Conservation (phyloP, 2,113 vertebrate genomes). For the Hydrochoerus hydrochaeris region DNA sequence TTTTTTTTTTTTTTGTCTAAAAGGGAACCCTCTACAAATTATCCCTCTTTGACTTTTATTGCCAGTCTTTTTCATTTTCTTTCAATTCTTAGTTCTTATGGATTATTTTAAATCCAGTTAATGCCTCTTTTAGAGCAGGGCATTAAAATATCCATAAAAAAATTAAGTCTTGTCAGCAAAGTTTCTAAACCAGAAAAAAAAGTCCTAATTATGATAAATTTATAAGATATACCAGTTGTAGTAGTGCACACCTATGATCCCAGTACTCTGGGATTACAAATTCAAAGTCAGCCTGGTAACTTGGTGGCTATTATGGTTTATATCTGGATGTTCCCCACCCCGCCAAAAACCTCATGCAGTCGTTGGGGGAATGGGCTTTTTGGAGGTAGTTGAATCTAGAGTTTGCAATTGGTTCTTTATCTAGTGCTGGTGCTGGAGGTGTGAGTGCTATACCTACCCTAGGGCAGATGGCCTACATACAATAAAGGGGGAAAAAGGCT, state of each 20-base stretch:
- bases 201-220: not conserved
- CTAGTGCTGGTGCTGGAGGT: no score
- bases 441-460: no score
- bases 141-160: constrained; percentile 11
- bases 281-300: not conserved
- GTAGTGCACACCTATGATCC: not conserved
- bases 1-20: no score
- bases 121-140: not conserved
- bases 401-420: no score
- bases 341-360: no score
- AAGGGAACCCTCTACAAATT: no score
- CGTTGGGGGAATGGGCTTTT: no score
- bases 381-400: no score
- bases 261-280: not conserved
- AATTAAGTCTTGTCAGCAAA: not conserved
- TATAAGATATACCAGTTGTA: not conserved
- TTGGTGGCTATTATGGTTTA: not conserved
- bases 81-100: not conserved
- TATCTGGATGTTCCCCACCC: no score
- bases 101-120: not conserved
- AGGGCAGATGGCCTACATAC: no score
- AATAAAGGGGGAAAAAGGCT: no score
- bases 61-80: not conserved
- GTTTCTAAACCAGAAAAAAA: not conserved
- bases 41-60: not conserved